Evolutionary conservation across 2,888 invertebrate genomes (phyloP).

Genomic region (Apotomis betuletana): DNA sequence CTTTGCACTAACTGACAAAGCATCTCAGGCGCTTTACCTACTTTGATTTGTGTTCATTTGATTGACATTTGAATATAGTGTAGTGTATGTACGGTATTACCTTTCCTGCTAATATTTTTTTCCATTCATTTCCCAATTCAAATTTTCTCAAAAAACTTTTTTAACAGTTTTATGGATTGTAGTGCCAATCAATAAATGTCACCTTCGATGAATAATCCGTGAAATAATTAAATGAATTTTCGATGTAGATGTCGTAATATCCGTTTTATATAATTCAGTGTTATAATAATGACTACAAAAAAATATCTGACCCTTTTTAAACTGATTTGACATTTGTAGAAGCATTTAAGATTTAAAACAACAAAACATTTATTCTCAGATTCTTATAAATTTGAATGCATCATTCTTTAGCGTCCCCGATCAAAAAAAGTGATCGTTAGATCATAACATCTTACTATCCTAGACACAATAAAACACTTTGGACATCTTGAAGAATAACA

Average conservation of each 20-base stretch:
- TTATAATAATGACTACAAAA: no score
- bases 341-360: background rate
- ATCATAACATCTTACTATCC: slow-evolving; percentile 21
- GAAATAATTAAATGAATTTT: no score
- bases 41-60: slow-evolving; percentile 1
- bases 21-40: background rate
- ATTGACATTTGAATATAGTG: background rate
- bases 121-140: no score
- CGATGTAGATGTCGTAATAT: no score
- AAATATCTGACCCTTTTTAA: background rate
- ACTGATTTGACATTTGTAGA: background rate
- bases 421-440: slow-evolving; percentile 1
- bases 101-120: no score
- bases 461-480: slow-evolving; percentile 32
- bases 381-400: background rate
- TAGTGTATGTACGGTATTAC: no score
- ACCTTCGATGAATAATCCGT: no score
- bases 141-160: no score
- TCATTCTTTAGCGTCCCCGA: background rate
- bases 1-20: slow-evolving; percentile 11
- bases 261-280: no score
- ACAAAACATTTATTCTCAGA: background rate
- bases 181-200: no score
- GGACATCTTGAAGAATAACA: slow-evolving; percentile 21
- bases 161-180: no score